Percentiles rank a stretch among this genome's conserved stretches.
These are phyloP conservation scores for Callinectes sapidus DNA, from an alignment of 2,888 invertebrate genomes.

Conservation along the genomic window DNA sequence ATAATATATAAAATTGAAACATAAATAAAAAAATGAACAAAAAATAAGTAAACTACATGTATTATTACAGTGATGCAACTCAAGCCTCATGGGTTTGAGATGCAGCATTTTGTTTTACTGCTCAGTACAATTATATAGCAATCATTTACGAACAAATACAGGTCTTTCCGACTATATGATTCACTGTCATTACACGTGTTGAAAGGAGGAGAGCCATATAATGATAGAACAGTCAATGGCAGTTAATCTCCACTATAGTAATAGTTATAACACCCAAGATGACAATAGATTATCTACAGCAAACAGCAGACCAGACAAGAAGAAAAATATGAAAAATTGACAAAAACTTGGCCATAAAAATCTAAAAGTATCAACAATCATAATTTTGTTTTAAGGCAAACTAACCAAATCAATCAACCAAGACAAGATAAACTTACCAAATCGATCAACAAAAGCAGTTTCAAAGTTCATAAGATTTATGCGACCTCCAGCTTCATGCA, in stretches of 20 bases:
- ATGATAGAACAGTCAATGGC: no score
- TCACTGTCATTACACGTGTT: background rate
- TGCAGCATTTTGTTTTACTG: no score
- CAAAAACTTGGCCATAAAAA: background rate
- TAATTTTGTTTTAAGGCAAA: background rate
- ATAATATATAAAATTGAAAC: background rate
- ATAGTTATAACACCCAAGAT: no score
- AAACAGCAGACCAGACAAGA: background rate
- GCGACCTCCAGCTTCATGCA: slow-evolving; percentile 77
- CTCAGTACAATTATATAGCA: no score
- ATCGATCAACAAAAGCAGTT: slow-evolving; percentile 76
- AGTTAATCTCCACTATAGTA: no score
- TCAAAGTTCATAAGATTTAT: slow-evolving; percentile 76
- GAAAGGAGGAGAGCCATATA: no score
- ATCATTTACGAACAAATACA: no score
- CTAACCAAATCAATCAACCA: slow-evolving; percentile 74
- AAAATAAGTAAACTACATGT: background rate
- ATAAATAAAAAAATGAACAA: background rate
- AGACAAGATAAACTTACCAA: slow-evolving; percentile 50
- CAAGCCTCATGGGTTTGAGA: no score
- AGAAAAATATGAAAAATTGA: background rate
- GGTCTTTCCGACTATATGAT: background rate
- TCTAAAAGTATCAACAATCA: background rate
- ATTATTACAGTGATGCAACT: background rate
- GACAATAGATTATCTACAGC: no score